Evolutionary conservation across 2,113 vertebrate species (phyloP).

Genomic region (Leucosticte australis): DNA sequence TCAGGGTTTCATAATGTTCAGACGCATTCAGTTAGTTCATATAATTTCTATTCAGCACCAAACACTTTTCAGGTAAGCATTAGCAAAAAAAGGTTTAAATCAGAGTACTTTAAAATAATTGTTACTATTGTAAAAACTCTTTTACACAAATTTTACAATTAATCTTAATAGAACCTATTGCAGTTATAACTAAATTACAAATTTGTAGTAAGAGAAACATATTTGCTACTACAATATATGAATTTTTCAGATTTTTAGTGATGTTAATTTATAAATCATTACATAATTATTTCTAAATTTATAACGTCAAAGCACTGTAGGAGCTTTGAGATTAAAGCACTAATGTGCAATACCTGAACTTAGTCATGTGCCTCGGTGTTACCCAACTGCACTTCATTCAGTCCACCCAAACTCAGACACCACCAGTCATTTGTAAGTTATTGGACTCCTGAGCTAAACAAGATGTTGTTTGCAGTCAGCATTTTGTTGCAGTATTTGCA

Average conservation of each 20-base stretch:
- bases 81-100: background rate
- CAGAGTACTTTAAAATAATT: background rate
- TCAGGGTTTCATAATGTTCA: background rate
- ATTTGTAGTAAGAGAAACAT: background rate
- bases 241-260: background rate
- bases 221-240: background rate
- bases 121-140: background rate
- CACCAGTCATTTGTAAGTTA: background rate
- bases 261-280: background rate
- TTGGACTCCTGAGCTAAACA: background rate
- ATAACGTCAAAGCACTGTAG: background rate
- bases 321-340: background rate
- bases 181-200: background rate
- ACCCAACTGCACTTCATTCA: rapidly evolving
- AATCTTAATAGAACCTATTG: background rate
- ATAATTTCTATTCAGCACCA: background rate
- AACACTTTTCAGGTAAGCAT: background rate
- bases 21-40: background rate
- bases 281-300: background rate
- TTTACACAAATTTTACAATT: background rate
- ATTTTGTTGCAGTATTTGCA: background rate
- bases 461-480: background rate
- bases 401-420: background rate
- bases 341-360: background rate
- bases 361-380: background rate